Conservation (phyloP, 2,113 vertebrate genomes). For the Leucoraja erinaceus region DNA sequence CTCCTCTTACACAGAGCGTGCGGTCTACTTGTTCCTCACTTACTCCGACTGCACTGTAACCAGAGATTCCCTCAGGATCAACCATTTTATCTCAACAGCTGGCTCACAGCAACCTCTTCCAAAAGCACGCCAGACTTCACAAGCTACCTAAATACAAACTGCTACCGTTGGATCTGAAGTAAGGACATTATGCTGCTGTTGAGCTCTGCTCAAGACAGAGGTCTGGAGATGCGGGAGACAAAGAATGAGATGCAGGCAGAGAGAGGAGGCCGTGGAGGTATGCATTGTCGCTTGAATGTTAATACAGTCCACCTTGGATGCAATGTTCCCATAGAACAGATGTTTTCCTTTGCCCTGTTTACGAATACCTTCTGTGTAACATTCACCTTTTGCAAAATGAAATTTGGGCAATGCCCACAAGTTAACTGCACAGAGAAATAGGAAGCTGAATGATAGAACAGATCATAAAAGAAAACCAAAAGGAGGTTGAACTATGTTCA, state of each 20-base stretch:
- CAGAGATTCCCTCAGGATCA: too few relatives aligned
- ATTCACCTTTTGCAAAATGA: background rate
- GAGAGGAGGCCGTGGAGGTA: background rate
- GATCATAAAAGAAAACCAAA: background rate
- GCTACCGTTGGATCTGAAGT: background rate
- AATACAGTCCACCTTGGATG: background rate
- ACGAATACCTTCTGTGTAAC: background rate
- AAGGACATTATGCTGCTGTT: background rate
- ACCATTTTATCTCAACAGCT: too few relatives aligned
- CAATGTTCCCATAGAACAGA: background rate
- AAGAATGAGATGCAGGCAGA: background rate
- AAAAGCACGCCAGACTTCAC: too few relatives aligned
- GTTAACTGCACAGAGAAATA: background rate
- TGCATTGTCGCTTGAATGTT: background rate
- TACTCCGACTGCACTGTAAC: too few relatives aligned
- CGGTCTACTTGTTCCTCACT: too few relatives aligned
- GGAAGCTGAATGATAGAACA: background rate
- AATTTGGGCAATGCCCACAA: background rate
- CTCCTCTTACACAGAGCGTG: too few relatives aligned
- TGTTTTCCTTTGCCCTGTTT: background rate
- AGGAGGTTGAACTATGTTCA: constrained; percentile 13
- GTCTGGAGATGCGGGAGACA: background rate
- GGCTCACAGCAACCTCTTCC: too few relatives aligned
- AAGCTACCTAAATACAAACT: background rate
- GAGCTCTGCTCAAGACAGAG: background rate